Evolutionary conservation across 2,888 invertebrate species (phyloP).

Genomic region (Stenurella melanura): DNA sequence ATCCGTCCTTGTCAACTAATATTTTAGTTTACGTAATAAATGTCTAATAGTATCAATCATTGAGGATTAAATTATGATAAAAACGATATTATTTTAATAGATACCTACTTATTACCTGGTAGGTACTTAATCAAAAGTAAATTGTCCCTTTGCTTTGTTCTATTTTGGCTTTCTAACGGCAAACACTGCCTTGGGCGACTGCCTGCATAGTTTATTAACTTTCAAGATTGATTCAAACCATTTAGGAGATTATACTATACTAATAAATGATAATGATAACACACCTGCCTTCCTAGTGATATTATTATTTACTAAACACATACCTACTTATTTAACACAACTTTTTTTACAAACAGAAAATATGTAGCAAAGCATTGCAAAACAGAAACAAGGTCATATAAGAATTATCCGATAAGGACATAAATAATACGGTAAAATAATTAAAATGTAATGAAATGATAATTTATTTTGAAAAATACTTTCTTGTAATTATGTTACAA

Average conservation of each 20-base stretch:
- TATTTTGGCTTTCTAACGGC: not conserved
- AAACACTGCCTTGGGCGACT: not conserved
- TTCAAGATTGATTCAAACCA: not conserved
- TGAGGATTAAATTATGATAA: not conserved
- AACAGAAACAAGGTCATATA: not conserved
- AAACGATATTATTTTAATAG: not conserved
- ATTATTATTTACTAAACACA: too few relatives aligned
- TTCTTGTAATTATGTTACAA: not conserved
- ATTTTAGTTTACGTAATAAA: not conserved
- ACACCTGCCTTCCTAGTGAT: not conserved
- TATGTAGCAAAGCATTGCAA: not conserved
- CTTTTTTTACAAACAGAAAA: not conserved
- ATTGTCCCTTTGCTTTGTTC: too few relatives aligned
- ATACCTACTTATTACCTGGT: too few relatives aligned
- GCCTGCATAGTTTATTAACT: not conserved
- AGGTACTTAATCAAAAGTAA: too few relatives aligned
- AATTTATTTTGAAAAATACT: not conserved
- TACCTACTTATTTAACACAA: not conserved
- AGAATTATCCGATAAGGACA: not conserved
- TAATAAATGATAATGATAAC: too few relatives aligned
- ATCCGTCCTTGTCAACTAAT: not conserved
- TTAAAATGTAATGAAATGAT: not conserved
- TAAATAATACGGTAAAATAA: not conserved
- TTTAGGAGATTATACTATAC: too few relatives aligned
- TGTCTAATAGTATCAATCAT: not conserved